Evolutionary conservation across 2,113 vertebrate genomes (phyloP).

Genomic region (Toxotes chatareus): DNA sequence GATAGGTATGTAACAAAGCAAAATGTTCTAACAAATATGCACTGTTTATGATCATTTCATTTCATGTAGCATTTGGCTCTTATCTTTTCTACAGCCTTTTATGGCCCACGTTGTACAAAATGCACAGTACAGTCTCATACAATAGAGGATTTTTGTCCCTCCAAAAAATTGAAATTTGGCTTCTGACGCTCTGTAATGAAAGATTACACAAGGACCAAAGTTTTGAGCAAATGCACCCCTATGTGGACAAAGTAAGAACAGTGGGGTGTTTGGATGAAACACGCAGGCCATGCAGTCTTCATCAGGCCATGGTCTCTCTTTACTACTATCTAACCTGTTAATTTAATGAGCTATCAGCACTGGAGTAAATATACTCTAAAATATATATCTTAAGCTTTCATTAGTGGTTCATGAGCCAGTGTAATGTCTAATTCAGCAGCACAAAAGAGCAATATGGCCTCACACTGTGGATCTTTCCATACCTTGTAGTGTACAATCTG

Average conservation of each 20-base stretch:
- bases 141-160: not conserved
- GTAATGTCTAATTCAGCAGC: constrained; percentile 56
- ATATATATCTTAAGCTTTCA: constrained; percentile 44
- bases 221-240: constrained; percentile 77
- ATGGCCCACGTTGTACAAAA: not conserved
- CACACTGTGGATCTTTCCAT: constrained; percentile 66
- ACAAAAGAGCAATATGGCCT: constrained; percentile 69
- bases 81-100: constrained; percentile 1
- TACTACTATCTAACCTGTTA: constrained; percentile 17
- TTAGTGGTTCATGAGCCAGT: constrained; percentile 39
- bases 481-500: constrained; percentile 78
- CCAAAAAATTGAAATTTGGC: constrained; percentile 12
- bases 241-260: constrained; percentile 78
- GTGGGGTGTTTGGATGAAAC: constrained; percentile 49
- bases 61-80: not conserved
- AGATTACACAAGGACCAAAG: constrained; percentile 32
- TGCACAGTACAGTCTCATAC: not conserved
- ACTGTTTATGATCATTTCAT: not conserved
- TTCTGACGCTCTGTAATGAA: constrained; percentile 25
- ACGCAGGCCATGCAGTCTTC: constrained; percentile 26
- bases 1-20: not conserved
- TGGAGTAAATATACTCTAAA: constrained; percentile 38
- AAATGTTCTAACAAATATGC: not conserved
- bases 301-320: not conserved
- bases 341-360: constrained; percentile 26